Base-by-base conservation (phyloP, 2,888 invertebrate genomes). In the Torymus aiolomorphi region DNA sequence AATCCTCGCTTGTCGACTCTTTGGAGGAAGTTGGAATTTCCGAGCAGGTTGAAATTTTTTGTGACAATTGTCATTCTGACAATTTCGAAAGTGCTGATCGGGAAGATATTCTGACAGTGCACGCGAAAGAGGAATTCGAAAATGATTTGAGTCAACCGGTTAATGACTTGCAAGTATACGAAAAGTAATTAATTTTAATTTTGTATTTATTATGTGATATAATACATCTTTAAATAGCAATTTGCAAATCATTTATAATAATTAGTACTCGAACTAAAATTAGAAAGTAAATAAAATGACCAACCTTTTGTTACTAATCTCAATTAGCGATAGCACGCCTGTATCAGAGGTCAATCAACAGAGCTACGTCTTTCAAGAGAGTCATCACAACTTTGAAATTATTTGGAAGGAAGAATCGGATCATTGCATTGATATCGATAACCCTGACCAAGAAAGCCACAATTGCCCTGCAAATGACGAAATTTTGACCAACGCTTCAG, bases 21-120 rank as follows among this genome's bases (percentile, higher is more conserved):
- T 12, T 80, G 13, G 52, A 75, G 3, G 24, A 24, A 51, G 14
- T 80, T 5, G 61, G 61, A 65, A 70, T 77, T 14, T 59, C 73
- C 13, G 57, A 73, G n/a, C 31, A 69, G 3, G n/a, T 10, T 13
- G 51, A 67, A 51, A 24, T 24, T 16, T 24, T 62, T 49, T 54
- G 56, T 12, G 57, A 69, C 57, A 8, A 56, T 0, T 69, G 52
- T 49, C 14, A 67, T 8, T 16, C 51, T 1, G 24, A 69, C 4
- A 49, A 77, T 16, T n/a, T 16, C 8, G 66, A 66, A 62, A 78
- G 42, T 16, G 14, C 31, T 52, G 20, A 62, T 13, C 56, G 31
- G 10, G 59, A 69, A 4, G 24, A 62, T 20, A 13, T 18, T 54
- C n/a, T 66, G 16, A 3, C 42, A 5, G 57, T 11, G n/a, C 1